Evolutionary conservation across 2,797 vertebrate genomes (phyloP).

Genomic region (Bryconaethiops microstoma): DNA sequence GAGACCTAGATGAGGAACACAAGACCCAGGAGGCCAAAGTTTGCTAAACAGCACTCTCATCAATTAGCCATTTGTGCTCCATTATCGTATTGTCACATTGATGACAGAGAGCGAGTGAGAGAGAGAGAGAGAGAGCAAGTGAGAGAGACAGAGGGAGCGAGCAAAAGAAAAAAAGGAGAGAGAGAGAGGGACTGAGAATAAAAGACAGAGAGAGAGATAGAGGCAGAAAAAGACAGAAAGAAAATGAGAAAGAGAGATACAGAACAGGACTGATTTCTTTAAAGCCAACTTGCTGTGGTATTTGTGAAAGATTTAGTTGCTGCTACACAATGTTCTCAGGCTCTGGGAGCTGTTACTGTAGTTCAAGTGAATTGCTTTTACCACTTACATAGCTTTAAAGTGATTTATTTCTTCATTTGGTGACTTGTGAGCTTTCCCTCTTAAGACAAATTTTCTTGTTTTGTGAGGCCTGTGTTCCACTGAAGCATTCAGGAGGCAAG

Average conservation of each 20-base stretch:
- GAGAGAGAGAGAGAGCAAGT: background rate
- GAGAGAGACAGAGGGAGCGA: background rate
- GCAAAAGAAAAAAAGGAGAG: background rate
- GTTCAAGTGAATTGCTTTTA: background rate
- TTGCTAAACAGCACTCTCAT: constrained; percentile 43
- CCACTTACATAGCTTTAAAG: background rate
- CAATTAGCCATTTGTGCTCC: constrained; percentile 46
- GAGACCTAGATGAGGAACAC: constrained; percentile 32
- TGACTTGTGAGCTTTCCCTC: background rate
- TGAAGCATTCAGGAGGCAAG: background rate
- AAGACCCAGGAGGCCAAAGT: constrained; percentile 26
- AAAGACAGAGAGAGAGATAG: background rate
- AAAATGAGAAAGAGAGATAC: too few relatives aligned
- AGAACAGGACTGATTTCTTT: background rate
- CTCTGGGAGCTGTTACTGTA: background rate
- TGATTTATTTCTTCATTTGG: background rate
- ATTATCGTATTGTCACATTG: constrained; percentile 34
- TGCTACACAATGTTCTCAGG: background rate
- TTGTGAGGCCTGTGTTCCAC: background rate
- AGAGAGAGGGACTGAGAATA: background rate
- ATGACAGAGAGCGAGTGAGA: background rate
- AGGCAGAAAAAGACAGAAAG: background rate
- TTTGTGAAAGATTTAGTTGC: background rate
- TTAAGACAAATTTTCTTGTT: background rate
- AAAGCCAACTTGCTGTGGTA: background rate